These are phyloP conservation scores for Mirounga angustirostris DNA, from an alignment of 2,113 vertebrate genomes.

Conservation along the genomic window DNA sequence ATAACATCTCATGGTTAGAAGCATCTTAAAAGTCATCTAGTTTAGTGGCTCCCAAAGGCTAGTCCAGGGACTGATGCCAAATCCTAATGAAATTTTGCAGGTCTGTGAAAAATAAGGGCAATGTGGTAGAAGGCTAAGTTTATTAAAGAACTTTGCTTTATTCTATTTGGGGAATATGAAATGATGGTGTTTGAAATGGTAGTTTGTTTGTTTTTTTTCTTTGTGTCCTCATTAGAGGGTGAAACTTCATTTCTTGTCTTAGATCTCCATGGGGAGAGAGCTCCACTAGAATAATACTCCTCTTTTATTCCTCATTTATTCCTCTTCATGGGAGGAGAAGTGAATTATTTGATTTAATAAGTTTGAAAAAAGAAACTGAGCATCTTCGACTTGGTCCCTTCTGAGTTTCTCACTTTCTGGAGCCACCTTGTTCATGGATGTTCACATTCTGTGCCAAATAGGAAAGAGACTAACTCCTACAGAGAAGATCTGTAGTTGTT, in stretches of 20 bases:
- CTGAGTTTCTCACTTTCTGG: slow-evolving; percentile 29
- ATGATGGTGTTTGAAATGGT: slow-evolving; percentile 10
- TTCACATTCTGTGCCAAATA: slow-evolving; percentile 3
- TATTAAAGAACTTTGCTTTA: slow-evolving; percentile 45
- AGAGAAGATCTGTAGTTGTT: neutral
- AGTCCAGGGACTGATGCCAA: slow-evolving; percentile 42
- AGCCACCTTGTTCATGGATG: neutral
- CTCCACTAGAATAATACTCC: neutral
- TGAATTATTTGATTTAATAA: slow-evolving; percentile 22
- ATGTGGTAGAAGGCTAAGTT: slow-evolving; percentile 49
- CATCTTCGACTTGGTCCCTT: neutral
- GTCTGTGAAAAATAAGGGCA: slow-evolving; percentile 45
- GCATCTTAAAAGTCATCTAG: slow-evolving; percentile 58
- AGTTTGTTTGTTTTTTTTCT: neutral
- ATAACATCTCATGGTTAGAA: slow-evolving; percentile 59
- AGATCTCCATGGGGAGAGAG: neutral
- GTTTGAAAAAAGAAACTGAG: neutral
- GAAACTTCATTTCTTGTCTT: slow-evolving; percentile 20
- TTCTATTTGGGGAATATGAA: slow-evolving; percentile 15
- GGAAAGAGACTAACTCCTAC: neutral
- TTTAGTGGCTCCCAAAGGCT: slow-evolving; percentile 60
- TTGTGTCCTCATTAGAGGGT: neutral
- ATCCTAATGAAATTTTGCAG: slow-evolving; percentile 62
- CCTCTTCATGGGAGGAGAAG: neutral
- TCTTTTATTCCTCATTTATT: neutral